Evolutionary conservation across 2,888 invertebrate species (phyloP), one percentile per base, ranked within the genome.

Genomic region (Silvanus unidentatus): DNA sequence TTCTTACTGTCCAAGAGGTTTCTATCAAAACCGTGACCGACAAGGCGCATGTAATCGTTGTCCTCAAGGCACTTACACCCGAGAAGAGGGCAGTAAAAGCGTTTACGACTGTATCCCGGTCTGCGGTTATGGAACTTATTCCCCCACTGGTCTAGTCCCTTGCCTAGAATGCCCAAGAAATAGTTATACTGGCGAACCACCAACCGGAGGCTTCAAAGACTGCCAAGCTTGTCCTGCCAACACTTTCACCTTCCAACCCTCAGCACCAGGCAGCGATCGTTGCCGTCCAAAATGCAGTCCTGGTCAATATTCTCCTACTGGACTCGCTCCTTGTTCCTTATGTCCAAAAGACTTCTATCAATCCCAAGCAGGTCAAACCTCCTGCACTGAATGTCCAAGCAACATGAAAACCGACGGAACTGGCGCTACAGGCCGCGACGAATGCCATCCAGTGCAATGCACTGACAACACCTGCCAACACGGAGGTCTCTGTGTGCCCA

Each of bases 71-170:
- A 94, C 92, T 6, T 97, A 93, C 65, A 97, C 97, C 1, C 79
- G 82, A 60, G 91, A 92, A 73, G 86, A 90, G 72, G 92, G 91
- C 14, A 90, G 91, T 0, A 94, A 94, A 70, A 84, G 85, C 44
- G 75, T 90, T 32, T 79, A 81, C 45, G 92, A 92, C 60, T 95
- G 94, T 64, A 79, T 94, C 41, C 94, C 96, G 1, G 94, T 95
- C 9, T 97, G 96, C 65, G 96, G 96, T 13, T 94, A 87, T 64
- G 97, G 97, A 47, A 96, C 95, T 14, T 96, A 93, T 70, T 95
- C 94, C 1, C 92, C 92, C 36, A 94, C 93, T 11, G 95, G 95
- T 37, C 76, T 96, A 57, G 92, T 92, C 2, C 91, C 95, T 13
- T 97, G 97, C 66, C 75, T 93, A 47, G 93, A 95, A 69, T 97